Evolutionary conservation across 1,140 invertebrate species (phyloP).

Genomic region (Drosophila sp.): DNA sequence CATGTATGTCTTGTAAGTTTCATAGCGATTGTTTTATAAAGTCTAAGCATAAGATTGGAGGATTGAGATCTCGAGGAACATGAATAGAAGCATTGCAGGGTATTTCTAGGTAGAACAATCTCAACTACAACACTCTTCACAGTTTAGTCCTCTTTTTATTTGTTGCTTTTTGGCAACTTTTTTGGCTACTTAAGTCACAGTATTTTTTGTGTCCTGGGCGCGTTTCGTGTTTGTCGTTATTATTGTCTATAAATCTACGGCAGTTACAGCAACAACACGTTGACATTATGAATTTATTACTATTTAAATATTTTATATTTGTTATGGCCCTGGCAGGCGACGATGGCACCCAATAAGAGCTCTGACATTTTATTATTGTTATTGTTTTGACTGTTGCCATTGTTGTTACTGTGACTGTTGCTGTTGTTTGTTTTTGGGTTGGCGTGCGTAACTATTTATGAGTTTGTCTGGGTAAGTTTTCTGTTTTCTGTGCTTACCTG

Average conservation of each 20-base stretch:
- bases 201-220: conserved; percentile 25
- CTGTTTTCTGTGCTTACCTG: conserved; percentile 17
- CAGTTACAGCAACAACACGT: conserved; percentile 63
- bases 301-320: conserved; percentile 83
- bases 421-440: conserved; percentile 11
- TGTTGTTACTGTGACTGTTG: conserved; percentile 19
- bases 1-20: no score
- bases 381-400: conserved; percentile 24
- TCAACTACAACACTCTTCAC: background rate
- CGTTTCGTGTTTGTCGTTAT: conserved; percentile 77
- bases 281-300: conserved; percentile 84
- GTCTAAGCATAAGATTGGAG: no score
- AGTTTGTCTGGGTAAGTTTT: conserved; percentile 69
- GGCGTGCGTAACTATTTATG: conserved; percentile 80
- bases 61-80: no score
- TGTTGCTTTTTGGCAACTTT: conserved; percentile 45
- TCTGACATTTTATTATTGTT: conserved; percentile 55
- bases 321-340: conserved; percentile 73
- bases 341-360: conserved; percentile 71
- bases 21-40: no score
- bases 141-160: conserved; percentile 5
- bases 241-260: conserved; percentile 78
- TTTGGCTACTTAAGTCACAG: conserved; percentile 66
- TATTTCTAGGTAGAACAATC: background rate
- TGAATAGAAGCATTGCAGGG: no score